phyloP scores from a whole-genome alignment of 2,113 vertebrate species.

The Pantherophis guttatus region DNA sequence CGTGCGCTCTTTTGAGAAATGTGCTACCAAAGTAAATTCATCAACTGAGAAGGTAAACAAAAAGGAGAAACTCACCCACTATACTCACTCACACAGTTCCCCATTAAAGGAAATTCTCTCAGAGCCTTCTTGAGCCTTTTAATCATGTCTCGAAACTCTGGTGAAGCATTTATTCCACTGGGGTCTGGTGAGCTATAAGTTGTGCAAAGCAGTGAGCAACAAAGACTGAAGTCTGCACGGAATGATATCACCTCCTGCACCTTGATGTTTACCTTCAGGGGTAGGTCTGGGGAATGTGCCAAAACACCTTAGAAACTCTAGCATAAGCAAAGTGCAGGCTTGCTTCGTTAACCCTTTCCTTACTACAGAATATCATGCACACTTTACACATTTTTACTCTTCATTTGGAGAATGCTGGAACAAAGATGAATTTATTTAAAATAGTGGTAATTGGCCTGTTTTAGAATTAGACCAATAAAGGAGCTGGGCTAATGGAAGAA shows the following conservation, averaged over 20 bases:
- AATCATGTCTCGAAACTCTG: conserved; percentile 75
- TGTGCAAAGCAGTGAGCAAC: conserved; percentile 62
- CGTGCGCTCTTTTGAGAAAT: conserved; percentile 47
- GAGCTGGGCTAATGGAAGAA: conserved; percentile 1
- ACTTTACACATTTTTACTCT: conserved; percentile 25
- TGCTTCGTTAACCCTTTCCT: conserved; percentile 64
- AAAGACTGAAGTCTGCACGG: conserved; percentile 59
- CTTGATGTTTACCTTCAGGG: conserved; percentile 71
- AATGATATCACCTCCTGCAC: conserved; percentile 70
- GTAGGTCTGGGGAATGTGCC: conserved; percentile 62
- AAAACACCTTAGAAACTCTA: conserved; percentile 46
- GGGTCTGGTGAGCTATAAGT: conserved; percentile 62
- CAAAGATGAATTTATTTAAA: conserved; percentile 15
- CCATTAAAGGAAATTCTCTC: conserved; percentile 79
- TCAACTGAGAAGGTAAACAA: conserved; percentile 47
- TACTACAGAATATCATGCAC: not conserved
- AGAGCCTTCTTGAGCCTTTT: conserved; percentile 69
- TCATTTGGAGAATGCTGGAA: conserved; percentile 16
- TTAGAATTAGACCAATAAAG: conserved; percentile 29
- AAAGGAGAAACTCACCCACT: conserved; percentile 81
- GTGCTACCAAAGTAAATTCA: conserved; percentile 48
- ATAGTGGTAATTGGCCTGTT: not conserved
- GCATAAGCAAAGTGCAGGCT: conserved; percentile 38
- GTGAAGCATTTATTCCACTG: conserved; percentile 63
- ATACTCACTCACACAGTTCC: conserved; percentile 89